Evolutionary conservation across 2,888 invertebrate genomes (phyloP).

Genomic region (Peribatodes rhomboidaria): DNA sequence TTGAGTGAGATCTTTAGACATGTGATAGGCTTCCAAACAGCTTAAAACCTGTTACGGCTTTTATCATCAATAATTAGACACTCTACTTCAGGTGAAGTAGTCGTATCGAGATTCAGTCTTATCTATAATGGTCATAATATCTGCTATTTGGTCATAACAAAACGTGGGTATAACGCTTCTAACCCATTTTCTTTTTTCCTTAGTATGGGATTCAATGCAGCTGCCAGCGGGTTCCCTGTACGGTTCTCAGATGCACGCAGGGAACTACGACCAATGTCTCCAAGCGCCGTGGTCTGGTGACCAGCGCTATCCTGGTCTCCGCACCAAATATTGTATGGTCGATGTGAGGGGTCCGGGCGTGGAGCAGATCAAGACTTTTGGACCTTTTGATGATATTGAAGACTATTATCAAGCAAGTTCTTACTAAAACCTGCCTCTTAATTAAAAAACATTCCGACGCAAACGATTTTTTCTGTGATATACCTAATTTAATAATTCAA

Average conservation of each 20-base stretch:
- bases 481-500: no score
- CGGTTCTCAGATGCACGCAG: slow-evolving; percentile 54
- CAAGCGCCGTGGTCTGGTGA: slow-evolving; percentile 50
- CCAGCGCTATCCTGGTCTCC: slow-evolving; percentile 41
- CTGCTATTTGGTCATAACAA: no score
- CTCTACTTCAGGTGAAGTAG: no score
- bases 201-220: slow-evolving; percentile 66
- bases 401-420: slow-evolving; percentile 31
- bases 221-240: slow-evolving; percentile 57
- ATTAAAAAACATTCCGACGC: no score
- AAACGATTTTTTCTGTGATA: no score
- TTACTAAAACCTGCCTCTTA: neutral
- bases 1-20: no score
- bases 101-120: no score
- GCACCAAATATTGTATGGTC: slow-evolving; percentile 62
- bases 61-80: no score
- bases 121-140: no score
- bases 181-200: neutral
- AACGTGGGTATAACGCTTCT: no score
- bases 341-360: slow-evolving; percentile 42
- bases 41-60: no score
- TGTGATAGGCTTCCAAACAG: no score
- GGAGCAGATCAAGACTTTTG: slow-evolving; percentile 17
- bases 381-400: slow-evolving; percentile 47
- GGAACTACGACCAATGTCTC: slow-evolving; percentile 64